Conservation (phyloP, 2,797 vertebrate genomes). For the Crocodylus rhombifer region DNA sequence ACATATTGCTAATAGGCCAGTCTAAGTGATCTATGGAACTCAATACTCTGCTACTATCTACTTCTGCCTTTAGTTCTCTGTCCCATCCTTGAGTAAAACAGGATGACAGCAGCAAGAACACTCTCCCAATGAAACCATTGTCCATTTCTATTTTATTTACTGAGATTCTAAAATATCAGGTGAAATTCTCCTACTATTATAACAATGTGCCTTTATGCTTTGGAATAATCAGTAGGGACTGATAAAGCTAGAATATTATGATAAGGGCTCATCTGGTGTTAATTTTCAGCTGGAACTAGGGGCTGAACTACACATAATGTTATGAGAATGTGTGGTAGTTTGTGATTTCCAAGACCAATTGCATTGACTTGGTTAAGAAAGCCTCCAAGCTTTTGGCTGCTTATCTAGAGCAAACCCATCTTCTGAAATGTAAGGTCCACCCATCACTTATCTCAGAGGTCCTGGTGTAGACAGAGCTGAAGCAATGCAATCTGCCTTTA, state of each 20-base stretch:
- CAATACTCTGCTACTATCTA: not conserved
- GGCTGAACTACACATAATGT: not conserved
- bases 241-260: not conserved
- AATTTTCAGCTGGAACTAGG: not conserved
- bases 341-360: not conserved
- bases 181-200: not conserved
- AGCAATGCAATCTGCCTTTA: not conserved
- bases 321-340: not conserved
- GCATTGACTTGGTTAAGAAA: not conserved
- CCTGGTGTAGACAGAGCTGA: not conserved
- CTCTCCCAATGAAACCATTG: not conserved
- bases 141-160: not conserved
- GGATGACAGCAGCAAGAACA: not conserved
- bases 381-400: not conserved
- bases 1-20: not conserved
- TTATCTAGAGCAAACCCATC: not conserved
- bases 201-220: not conserved
- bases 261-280: not conserved
- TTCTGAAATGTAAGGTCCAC: constrained; percentile 10
- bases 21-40: not conserved
- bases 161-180: not conserved
- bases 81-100: not conserved
- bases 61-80: constrained; percentile 3
- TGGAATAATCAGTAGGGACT: not conserved
- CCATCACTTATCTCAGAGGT: not conserved